Evolutionary conservation across 2,113 vertebrate genomes (phyloP), one percentile per base, ranked within the genome.

Genomic region (Psittacus erithacus): DNA sequence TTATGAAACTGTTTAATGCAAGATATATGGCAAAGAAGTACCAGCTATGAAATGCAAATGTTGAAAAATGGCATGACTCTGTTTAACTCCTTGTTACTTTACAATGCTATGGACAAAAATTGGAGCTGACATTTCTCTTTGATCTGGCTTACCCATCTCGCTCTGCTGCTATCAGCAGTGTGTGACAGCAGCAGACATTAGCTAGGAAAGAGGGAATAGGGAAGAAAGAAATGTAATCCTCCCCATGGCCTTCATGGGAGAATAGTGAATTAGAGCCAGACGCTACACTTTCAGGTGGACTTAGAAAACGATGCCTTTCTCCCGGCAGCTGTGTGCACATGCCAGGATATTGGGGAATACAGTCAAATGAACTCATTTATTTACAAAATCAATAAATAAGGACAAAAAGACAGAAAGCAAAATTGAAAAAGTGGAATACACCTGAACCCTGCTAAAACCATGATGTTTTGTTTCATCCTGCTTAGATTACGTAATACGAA

Each of bases 41-140:
- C 77, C 74, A 70, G 62, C 83, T 87, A 73, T 84, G 89, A 96
- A 92, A 85, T 94, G 65, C 84, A 87, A 95, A 96, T 96, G 77
- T 59, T 63, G 82, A 82, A 95, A 96, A 94, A 94, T 92, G 90
- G 76, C 90, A 90, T 71, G 91, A 69, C 67, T 94, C 64, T 91
- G 44, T 94, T 97, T 94, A 96, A 94, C 86, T 91, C 88, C 74
- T 65, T 93, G 83, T 91, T 96, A 52, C 91, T 96, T 92, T 87
- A 47, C 84, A 90, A 59, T 77, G 71, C 78, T 63, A 60, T 82
- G 95, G 94, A 95, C 94, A 96, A 95, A 96, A 95, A 96, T 94
- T 95, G 87, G 67, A 97, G 90, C 90, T 96, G 96, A 96, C 92
- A 49, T 90, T 95, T 95, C 87, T 93, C 95, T 97, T 96, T 95